Percentiles rank a stretch among this genome's conserved stretches.
Conservation (phyloP, 2,797 vertebrate genomes). For the Micrastur ruficollis region DNA sequence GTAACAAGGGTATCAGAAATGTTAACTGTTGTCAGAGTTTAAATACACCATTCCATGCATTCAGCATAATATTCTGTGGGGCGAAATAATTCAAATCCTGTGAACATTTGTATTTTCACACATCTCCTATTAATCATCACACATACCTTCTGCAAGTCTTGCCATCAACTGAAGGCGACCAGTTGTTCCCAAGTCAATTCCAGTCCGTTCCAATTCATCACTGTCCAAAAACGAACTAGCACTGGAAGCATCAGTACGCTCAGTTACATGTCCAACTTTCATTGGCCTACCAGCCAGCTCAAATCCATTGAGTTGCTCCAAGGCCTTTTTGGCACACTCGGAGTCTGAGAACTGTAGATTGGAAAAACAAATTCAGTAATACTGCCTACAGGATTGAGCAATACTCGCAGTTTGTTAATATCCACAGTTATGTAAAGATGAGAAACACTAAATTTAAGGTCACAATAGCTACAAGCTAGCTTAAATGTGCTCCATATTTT, state of each 20-base stretch:
- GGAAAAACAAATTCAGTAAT: not conserved
- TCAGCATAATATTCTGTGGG: not conserved
- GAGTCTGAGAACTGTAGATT: slow-evolving; percentile 87
- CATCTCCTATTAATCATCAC: not conserved
- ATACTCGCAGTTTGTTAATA: not conserved
- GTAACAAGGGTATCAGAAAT: not conserved
- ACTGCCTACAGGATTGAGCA: not conserved
- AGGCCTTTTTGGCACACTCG: slow-evolving; percentile 94
- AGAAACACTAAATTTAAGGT: not conserved
- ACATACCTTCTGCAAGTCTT: slow-evolving; percentile 89
- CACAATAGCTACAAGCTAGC: not conserved
- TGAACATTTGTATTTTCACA: not conserved
- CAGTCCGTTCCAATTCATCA: slow-evolving; percentile 91
- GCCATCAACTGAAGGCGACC: slow-evolving; percentile 95
- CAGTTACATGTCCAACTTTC: slow-evolving; percentile 96
- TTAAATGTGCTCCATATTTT: not conserved
- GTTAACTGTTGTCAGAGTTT: not conserved
- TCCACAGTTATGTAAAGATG: fast-evolving
- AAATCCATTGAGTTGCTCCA: slow-evolving; percentile 96
- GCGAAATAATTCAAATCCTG: not conserved
- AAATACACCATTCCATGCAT: not conserved
- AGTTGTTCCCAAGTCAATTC: slow-evolving; percentile 92
- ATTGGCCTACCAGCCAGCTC: slow-evolving; percentile 94
- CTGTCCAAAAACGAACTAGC: slow-evolving; percentile 92
- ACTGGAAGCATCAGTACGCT: slow-evolving; percentile 87